phyloP scores from a whole-genome alignment of 2,113 vertebrate genomes.

The Taurulus bubalis region DNA sequence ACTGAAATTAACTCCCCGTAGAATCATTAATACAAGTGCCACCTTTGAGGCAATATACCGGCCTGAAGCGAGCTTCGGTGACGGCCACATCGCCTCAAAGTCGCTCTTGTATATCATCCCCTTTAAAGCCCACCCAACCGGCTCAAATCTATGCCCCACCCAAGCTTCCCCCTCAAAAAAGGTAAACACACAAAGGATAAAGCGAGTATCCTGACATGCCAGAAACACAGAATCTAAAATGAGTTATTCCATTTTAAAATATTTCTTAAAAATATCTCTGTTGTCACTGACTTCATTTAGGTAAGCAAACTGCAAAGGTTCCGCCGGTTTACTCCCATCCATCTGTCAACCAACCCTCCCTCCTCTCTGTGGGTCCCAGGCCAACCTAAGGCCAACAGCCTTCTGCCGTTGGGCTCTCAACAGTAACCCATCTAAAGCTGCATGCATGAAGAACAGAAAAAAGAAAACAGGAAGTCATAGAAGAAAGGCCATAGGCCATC shows the following conservation, averaged over 20 bases:
- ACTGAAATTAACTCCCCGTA: slow-evolving; percentile 38
- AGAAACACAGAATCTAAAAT: slow-evolving; percentile 79
- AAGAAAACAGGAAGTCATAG: slow-evolving; percentile 58
- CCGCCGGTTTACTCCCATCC: slow-evolving; percentile 56
- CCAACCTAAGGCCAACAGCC: slow-evolving; percentile 64
- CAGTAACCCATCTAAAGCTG: slow-evolving; percentile 93
- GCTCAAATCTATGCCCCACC: slow-evolving; percentile 75
- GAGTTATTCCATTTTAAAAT: slow-evolving; percentile 68
- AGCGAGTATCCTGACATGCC: slow-evolving; percentile 84
- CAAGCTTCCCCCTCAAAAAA: slow-evolving; percentile 82
- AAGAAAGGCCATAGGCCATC: slow-evolving; percentile 83
- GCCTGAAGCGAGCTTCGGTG: not conserved
- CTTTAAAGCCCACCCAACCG: slow-evolving; percentile 55
- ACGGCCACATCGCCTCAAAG: slow-evolving; percentile 42
- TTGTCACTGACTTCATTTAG: slow-evolving; percentile 70
- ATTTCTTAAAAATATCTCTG: slow-evolving; percentile 82
- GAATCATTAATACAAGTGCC: slow-evolving; percentile 35
- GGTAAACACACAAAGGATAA: slow-evolving; percentile 80
- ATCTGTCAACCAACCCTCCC: slow-evolving; percentile 64
- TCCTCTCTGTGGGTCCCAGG: slow-evolving; percentile 66
- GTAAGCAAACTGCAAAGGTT: slow-evolving; percentile 82
- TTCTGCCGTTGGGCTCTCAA: slow-evolving; percentile 76
- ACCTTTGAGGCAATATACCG: slow-evolving; percentile 48
- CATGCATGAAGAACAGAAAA: slow-evolving; percentile 90
- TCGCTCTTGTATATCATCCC: slow-evolving; percentile 31